Percentiles rank a stretch among this genome's conserved stretches.
These are phyloP conservation scores for Eriosoma lanigerum DNA, from an alignment of 1,140 invertebrate species.

Conservation along the genomic window DNA sequence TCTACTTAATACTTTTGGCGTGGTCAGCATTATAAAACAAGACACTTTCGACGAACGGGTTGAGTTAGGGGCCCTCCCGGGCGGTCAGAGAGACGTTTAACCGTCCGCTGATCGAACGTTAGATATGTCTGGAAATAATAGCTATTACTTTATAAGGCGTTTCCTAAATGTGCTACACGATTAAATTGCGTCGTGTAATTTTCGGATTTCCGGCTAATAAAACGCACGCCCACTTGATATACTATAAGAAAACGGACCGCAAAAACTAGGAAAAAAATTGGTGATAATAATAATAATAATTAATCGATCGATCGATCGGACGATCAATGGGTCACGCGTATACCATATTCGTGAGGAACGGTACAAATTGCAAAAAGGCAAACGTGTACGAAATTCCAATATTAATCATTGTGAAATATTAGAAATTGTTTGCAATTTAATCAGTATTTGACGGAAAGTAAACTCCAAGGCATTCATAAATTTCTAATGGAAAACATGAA, in stretches of 20 bases:
- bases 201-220: constrained; percentile 47
- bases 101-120: background rate
- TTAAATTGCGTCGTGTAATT: constrained; percentile 32
- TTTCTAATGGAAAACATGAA: background rate
- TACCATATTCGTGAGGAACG: background rate
- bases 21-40: no score
- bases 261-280: background rate
- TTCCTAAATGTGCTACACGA: constrained; percentile 35
- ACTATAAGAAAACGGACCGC: background rate
- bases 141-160: constrained; percentile 50
- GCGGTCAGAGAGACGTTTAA: no score
- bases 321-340: no score
- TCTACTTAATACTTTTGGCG: no score
- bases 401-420: background rate
- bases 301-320: background rate
- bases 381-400: background rate
- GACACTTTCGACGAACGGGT: no score
- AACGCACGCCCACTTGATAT: background rate
- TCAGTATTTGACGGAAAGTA: background rate
- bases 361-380: background rate
- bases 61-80: no score
- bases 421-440: background rate
- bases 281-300: background rate
- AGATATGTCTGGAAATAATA: background rate
- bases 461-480: background rate